Percentiles rank a stretch among this genome's conserved stretches.
Conservation (phyloP, 1,140 invertebrate genomes). For the Parasteatoda tepidariorum region DNA sequence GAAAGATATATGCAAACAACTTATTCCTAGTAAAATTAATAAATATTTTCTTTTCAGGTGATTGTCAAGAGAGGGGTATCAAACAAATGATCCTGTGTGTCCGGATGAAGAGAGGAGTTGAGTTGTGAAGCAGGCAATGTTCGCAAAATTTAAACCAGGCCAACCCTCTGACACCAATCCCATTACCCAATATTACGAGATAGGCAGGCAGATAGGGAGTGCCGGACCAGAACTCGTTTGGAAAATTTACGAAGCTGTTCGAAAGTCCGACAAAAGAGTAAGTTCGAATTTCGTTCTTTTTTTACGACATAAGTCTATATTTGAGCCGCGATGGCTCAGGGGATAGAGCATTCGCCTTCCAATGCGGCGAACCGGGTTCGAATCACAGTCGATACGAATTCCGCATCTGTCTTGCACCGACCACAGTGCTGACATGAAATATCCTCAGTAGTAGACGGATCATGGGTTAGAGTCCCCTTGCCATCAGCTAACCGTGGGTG, state of each 20-base stretch:
- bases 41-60: background rate
- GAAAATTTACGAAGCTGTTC: slow-evolving; percentile 90
- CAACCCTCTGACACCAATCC: slow-evolving; percentile 80
- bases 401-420: no score
- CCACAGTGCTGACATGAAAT: no score
- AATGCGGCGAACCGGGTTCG: no score
- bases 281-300: no score
- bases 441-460: no score
- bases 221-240: slow-evolving; percentile 92
- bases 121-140: slow-evolving; percentile 62
- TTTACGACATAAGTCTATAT: no score
- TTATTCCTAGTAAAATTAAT: background rate
- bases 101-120: background rate
- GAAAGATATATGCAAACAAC: no score
- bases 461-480: no score
- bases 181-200: slow-evolving; percentile 87
- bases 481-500: no score
- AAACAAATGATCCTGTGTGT: background rate
- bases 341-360: no score
- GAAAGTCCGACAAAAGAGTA: slow-evolving; percentile 92
- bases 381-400: no score
- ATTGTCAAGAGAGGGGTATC: background rate
- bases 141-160: slow-evolving; percentile 69
- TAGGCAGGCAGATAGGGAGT: slow-evolving; percentile 86
- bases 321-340: no score